Percentiles rank a stretch among this genome's conserved stretches.
Conservation (phyloP, 2,888 invertebrate genomes). For the Xanthostigma xanthostigma region DNA sequence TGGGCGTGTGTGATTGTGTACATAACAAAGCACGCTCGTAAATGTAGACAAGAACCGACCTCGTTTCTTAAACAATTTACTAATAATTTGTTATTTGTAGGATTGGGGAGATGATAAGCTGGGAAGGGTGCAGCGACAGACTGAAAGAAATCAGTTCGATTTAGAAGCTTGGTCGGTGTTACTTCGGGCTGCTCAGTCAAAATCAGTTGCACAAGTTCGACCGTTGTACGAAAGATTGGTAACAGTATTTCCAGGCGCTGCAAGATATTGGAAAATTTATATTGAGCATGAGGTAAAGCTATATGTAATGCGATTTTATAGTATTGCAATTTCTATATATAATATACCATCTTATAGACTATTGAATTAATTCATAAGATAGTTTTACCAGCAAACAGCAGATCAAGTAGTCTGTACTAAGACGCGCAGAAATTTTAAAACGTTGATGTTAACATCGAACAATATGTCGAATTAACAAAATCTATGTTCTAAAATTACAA, state of each 20-base stretch:
- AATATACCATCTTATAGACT: too few species aligned
- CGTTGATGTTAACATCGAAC: too few species aligned
- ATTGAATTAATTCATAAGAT: too few species aligned
- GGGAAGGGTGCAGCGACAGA: slow-evolving; percentile 66
- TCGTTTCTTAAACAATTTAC: slow-evolving; percentile 5
- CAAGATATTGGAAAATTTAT: slow-evolving; percentile 97
- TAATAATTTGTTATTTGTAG: slow-evolving; percentile 28
- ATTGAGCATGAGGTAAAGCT: slow-evolving; percentile 82
- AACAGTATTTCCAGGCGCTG: slow-evolving; percentile 86
- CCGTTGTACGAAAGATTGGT: slow-evolving; percentile 90
- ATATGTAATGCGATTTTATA: not conserved
- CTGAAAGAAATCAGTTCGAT: slow-evolving; percentile 83
- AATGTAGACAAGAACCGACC: too few species aligned
- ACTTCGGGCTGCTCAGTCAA: slow-evolving; percentile 80
- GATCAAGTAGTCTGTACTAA: too few species aligned
- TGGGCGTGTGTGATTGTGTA: slow-evolving; percentile 5
- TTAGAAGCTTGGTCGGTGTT: slow-evolving; percentile 97
- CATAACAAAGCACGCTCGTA: slow-evolving; percentile 10
- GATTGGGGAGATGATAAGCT: slow-evolving; percentile 83
- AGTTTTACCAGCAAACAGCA: too few species aligned
- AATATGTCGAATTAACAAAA: too few species aligned
- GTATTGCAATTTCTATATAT: not conserved
- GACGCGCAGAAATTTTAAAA: too few species aligned
- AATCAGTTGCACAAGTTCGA: slow-evolving; percentile 79
- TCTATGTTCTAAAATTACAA: too few species aligned